These are phyloP conservation scores for Ormia ochracea DNA, from an alignment of 2,888 invertebrate species.

Conservation along the genomic window DNA sequence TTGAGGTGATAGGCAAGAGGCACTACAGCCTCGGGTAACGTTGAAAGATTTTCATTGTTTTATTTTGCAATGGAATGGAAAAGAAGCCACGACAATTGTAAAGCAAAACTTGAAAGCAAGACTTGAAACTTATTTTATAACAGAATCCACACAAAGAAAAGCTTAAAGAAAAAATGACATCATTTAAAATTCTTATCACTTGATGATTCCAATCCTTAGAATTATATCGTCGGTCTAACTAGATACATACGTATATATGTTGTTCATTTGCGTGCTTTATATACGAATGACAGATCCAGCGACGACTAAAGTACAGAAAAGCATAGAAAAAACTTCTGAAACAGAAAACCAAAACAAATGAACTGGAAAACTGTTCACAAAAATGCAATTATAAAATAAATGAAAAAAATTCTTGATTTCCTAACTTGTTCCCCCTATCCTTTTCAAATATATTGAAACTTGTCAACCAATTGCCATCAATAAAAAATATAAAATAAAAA, in stretches of 20 bases:
- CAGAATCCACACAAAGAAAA: neutral
- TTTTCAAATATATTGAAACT: neutral
- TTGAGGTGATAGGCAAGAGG: no score
- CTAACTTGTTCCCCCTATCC: neutral
- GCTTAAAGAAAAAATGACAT: neutral
- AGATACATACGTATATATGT: no score
- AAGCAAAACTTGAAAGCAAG: no score
- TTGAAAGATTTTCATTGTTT: no score
- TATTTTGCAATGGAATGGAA: no score
- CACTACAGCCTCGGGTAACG: no score
- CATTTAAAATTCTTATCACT: neutral
- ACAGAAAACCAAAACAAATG: no score
- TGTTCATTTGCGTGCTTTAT: neutral
- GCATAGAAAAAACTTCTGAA: no score
- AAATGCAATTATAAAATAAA: neutral
- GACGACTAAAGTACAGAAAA: no score
- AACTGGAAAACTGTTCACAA: slow-evolving; percentile 17
- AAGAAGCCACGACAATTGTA: no score
- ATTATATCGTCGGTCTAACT: neutral
- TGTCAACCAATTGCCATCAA: neutral
- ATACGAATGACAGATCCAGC: no score
- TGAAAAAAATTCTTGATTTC: neutral
- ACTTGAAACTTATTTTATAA: no score
- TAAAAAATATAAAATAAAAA: neutral
- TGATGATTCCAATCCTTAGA: neutral